Conservation (phyloP, 2,113 vertebrate genomes). For the Pangasianodon hypophthalmus region DNA sequence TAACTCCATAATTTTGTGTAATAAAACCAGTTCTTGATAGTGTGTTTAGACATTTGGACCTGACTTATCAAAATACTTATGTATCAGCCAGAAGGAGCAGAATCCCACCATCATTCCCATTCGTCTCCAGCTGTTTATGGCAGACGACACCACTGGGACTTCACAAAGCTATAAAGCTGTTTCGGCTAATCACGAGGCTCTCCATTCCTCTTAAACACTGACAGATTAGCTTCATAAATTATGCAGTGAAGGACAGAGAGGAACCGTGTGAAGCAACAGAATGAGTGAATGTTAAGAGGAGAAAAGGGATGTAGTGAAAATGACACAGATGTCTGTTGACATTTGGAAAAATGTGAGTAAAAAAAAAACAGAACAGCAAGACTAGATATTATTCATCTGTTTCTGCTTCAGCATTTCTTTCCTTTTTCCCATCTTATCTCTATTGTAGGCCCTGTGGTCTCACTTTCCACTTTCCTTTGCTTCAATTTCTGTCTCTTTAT, state of each 20-base stretch:
- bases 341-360: conserved; percentile 67
- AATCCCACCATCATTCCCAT: background rate
- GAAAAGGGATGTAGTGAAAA: conserved; percentile 74
- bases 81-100: background rate
- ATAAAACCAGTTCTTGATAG: background rate
- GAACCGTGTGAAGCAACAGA: conserved; percentile 74
- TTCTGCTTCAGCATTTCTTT: conserved; percentile 53
- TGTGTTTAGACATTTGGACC: background rate
- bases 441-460: background rate
- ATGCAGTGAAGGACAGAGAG: conserved; percentile 75
- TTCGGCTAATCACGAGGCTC: conserved; percentile 49
- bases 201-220: conserved; percentile 62
- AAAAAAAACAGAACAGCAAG: conserved; percentile 72
- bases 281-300: conserved; percentile 69
- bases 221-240: conserved; percentile 79
- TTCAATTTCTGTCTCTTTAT: background rate
- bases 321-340: conserved; percentile 80
- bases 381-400: conserved; percentile 65
- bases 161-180: conserved; percentile 46
- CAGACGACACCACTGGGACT: conserved; percentile 37
- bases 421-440: conserved; percentile 41
- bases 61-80: background rate
- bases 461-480: background rate
- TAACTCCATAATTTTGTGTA: background rate
- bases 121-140: conserved; percentile 36